phyloP scores from a whole-genome alignment of 1,140 invertebrate species.

The Euschistus heros region DNA sequence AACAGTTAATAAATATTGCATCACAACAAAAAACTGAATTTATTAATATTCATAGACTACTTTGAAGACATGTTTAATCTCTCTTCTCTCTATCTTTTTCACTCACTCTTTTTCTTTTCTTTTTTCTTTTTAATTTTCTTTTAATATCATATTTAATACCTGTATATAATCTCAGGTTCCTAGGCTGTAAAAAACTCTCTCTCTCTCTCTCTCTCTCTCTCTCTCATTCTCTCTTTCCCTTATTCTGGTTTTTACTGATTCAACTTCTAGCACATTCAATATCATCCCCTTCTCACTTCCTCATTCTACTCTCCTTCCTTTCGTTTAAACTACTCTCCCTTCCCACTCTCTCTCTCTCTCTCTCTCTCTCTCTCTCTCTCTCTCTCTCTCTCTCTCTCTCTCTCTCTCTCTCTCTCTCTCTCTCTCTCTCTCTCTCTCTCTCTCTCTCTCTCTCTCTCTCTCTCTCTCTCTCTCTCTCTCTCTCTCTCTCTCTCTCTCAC shows the following conservation, averaged over 20 bases:
- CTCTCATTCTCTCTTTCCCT: not conserved
- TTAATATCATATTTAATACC: no score
- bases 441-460: constrained; percentile 1
- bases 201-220: not conserved
- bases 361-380: not conserved
- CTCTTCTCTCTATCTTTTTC: no score
- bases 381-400: not conserved
- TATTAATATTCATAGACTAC: no score
- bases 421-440: not conserved
- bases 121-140: no score
- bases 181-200: no score
- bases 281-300: not conserved
- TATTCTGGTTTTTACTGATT: not conserved
- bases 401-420: not conserved
- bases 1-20: no score
- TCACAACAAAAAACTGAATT: no score
- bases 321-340: not conserved
- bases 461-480: not conserved
- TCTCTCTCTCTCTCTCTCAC: not conserved
- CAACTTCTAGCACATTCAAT: not conserved
- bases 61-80: no score
- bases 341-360: not conserved
- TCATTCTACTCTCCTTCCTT: not conserved
- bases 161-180: no score
- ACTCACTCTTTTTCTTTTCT: no score